Evolutionary conservation across 1,140 invertebrate genomes (phyloP), one percentile per base, ranked within the genome.

Genomic region (Andrena cerasifolii): DNA sequence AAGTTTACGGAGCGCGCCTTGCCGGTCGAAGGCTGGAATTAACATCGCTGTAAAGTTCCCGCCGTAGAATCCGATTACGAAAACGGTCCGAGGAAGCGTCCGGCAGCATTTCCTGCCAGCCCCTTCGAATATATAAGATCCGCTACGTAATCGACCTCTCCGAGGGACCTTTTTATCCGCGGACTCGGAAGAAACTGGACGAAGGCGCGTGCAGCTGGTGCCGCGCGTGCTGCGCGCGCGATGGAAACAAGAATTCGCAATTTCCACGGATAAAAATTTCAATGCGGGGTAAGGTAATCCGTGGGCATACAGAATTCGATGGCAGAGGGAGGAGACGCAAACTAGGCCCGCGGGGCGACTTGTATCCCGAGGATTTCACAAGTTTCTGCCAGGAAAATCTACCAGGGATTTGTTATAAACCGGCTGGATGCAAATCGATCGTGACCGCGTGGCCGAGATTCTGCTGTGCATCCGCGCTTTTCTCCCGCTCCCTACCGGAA

Each of bases 61-160:
- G 33, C 66, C 10, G 18, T 16, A 43, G 70, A 84, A 84, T 84
- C 80, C 80, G 82, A 84, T 84, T 83, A 84, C 65, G 76, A 8
- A n/a, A n/a, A 21, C 82, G 45, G 33, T 56, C 51, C 54, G 31
- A 49, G 70, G 3, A n/a, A 68, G 49, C 67, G 28, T n/a, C 36
- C 70, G 51, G 45, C 59, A 45, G 56, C 62, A 83, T 68, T 82
- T 54, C 43, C 43, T 51, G n/a, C 45, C n/a, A 24, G 58, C n/a
- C n/a, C 58, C 4, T 21, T 33, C 16, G 59, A 54, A 67, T 65
- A 36, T 74, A 24, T 31, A 36, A 24, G 51, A 33, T 10, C 24
- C 16, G 16, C 5, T 24, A 28, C n/a, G 56, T 36, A 36, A 59
- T 59, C 56, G 56, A 21, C 31, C 31, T 28, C 16, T 31, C 3